Evolutionary conservation across 2,113 vertebrate genomes (phyloP), one percentile per base, ranked within the genome.

Genomic region (Caloenas nicobarica): DNA sequence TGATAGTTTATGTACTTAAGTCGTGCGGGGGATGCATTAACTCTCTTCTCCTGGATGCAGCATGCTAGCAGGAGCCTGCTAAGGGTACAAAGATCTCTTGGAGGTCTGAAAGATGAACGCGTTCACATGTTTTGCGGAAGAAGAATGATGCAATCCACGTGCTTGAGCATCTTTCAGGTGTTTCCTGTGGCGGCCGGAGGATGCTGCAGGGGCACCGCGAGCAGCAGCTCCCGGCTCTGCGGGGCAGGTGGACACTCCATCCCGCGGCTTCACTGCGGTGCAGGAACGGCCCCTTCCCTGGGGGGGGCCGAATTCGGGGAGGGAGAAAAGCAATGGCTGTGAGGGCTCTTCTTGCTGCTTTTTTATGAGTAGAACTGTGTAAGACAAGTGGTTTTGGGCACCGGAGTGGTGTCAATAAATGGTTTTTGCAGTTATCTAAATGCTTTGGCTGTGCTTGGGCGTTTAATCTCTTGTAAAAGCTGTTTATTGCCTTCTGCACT

Each of bases 391-490:
- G 0, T 5, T 56, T 85, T 71, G 88, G 70, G 78, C 77, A 87
- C 70, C 62, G 42, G 88, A 77, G 62, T 77, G 23, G 62, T 16
- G 57, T 54, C 92, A 90, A 70, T 91, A 94, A 96, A 84, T 92
- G 88, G 83, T 65, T 96, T 91, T 91, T 88, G 91, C 93, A 95
- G 95, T 94, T 96, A 97, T 95, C 95, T 93, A 80, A 89, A 93
- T 40, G 89, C 88, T 91, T 95, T 26, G 54, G 89, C 78, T 82
- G 70, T 83, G 88, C 81, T 82, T 42, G 84, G 94, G 88, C 44
- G 51, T 96, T 95, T 96, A 96, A 97, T 97, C 95, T 97, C 93
- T 87, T 96, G 83, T 91, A 97, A 93, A 96, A 96, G 81, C 94
- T 86, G 88, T 95, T 97, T 96, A 96, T 97, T 94, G 82, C 96